Conservation (phyloP, 1,140 invertebrate genomes). For the Epicauta chinensis region DNA sequence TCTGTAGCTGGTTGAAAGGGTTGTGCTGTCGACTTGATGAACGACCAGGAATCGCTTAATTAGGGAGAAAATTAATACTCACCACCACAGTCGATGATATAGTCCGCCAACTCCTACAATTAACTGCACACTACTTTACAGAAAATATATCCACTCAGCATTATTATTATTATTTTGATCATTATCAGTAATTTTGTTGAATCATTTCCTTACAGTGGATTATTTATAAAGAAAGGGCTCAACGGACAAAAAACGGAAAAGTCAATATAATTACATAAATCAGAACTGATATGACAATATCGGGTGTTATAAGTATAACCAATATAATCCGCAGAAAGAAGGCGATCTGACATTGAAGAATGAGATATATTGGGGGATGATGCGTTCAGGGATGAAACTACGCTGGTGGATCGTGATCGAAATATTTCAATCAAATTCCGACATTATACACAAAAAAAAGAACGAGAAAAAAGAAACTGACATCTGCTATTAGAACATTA, state of each 20-base stretch:
- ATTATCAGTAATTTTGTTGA: too few relatives aligned
- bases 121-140: too few relatives aligned
- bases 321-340: conserved; percentile 30
- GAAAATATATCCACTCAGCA: too few relatives aligned
- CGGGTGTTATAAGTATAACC: conserved; percentile 36
- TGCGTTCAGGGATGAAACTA: conserved; percentile 5
- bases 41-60: conserved; percentile 34
- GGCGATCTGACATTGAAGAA: conserved; percentile 31
- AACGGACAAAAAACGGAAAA: conserved; percentile 14
- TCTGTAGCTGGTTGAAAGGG: conserved; percentile 15
- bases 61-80: conserved; percentile 37
- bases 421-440: conserved; percentile 11
- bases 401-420: conserved; percentile 24
- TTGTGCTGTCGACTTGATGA: conserved; percentile 35
- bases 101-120: too few relatives aligned
- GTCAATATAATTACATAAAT: conserved; percentile 39
- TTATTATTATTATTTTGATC: too few relatives aligned
- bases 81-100: conserved; percentile 1
- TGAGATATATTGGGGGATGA: conserved; percentile 12
- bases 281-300: conserved; percentile 37
- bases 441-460: too few relatives aligned
- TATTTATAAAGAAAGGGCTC: too few relatives aligned
- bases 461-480: too few relatives aligned
- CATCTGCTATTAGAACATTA: too few relatives aligned
- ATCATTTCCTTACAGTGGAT: too few relatives aligned